phyloP scores from a whole-genome alignment of 2,888 invertebrate species.

The Junonia oenone region DNA sequence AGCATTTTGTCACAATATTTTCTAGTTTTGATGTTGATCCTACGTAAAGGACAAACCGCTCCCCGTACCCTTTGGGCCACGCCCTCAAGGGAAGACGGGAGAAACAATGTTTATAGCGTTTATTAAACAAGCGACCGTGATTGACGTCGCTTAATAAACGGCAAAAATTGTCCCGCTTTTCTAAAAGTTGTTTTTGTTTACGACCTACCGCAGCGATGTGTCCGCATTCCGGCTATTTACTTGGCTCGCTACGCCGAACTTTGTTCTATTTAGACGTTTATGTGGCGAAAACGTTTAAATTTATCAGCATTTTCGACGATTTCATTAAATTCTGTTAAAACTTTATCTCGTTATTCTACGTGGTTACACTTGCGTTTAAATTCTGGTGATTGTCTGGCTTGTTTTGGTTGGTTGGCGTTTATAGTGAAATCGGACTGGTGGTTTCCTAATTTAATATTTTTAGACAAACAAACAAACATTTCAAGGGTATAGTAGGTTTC shows the following conservation, averaged over 20 bases:
- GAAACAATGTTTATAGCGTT: conserved; percentile 59
- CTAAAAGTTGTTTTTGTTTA: conserved; percentile 34
- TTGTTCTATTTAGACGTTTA: conserved; percentile 7
- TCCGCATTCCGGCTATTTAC: conserved; percentile 9
- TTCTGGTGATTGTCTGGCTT: too few relatives aligned
- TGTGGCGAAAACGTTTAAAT: conserved; percentile 8
- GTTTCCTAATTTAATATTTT: too few relatives aligned
- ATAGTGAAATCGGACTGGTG: too few relatives aligned
- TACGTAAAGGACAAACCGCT: not conserved
- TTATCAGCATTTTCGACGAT: conserved; percentile 1
- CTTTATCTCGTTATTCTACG: not conserved
- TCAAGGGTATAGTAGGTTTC: too few relatives aligned
- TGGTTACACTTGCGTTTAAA: not conserved
- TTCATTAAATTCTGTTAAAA: conserved; percentile 4
- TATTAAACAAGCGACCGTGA: conserved; percentile 58
- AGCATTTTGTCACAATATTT: too few relatives aligned
- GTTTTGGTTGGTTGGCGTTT: too few relatives aligned
- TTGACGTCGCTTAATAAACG: conserved; percentile 62
- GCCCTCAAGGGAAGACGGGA: conserved; percentile 39
- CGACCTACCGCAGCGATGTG: conserved; percentile 21
- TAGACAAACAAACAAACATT: too few relatives aligned
- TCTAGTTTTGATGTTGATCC: not conserved
- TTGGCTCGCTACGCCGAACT: conserved; percentile 7
- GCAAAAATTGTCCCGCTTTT: conserved; percentile 30
- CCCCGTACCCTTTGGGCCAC: conserved; percentile 30